Evolutionary conservation across 2,888 invertebrate species (phyloP), one percentile per base, ranked within the genome.

Genomic region (Ennomos fuscantarius): DNA sequence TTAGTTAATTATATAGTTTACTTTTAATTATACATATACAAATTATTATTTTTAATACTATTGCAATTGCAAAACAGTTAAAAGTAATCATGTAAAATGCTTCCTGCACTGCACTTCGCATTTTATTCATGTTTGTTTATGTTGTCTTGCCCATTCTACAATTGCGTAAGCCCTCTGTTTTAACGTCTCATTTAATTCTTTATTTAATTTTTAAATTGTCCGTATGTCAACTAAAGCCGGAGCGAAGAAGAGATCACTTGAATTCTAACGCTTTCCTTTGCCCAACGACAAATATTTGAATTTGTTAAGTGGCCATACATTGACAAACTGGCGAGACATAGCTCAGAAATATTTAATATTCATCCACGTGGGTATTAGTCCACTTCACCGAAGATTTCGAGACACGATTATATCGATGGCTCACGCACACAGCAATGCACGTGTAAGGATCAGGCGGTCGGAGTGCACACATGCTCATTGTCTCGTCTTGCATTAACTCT

Each of bases 241-340:
- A 83, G 79, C 82, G 80, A 74, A 82, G 85, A 79, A 59, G 58
- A 76, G 89, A 92, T 91, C 91, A 91, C 92, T 92, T 91, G 89
- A 92, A 90, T 91, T 89, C 90, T 91, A 91, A 92, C 92, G 91
- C 92, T 92, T 92, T 92, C 86, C 87, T 92, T 88, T 86, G 88
- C 83, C 87, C 89, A 87, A 85, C 76, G 87, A 78, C 82, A 88
- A 92, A 92, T 92, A 92, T 92, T 92, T 91, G 84, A 86, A 89
- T 89, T 86, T 84, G 82, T 89, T 91, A 92, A 92, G 92, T 90
- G 91, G 86, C 86, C 87, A 82, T 86, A 84, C 89, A 89, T 86
- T 87, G 87, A 86, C 85, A 86, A 86, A 81, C 84, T 84, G 84
- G 82, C 77, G 84, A 84, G 83, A 79, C 83, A 76, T 81, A 85